A percentile compares a stretch with the other conserved stretches of the same genome.
Conservation (phyloP, 2,113 vertebrate genomes). For the Misgurnus mizolepis region DNA sequence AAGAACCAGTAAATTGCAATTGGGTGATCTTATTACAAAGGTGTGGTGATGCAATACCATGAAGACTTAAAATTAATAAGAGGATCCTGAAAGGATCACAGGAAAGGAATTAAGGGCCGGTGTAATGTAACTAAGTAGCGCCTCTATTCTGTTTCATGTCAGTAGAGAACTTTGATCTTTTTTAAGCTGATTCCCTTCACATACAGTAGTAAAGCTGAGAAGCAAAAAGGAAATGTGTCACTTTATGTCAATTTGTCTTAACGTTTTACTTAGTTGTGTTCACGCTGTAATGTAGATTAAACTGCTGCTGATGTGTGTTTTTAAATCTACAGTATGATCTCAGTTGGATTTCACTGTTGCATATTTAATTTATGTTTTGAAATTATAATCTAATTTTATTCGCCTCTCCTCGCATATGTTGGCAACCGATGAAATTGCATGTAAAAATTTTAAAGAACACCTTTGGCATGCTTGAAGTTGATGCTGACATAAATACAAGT, state of each 20-base stretch:
- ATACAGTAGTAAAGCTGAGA: neutral
- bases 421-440: slow-evolving; percentile 8
- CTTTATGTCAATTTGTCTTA: neutral
- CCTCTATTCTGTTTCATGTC: neutral
- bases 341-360: slow-evolving; percentile 15
- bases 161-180: neutral
- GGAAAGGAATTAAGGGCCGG: neutral
- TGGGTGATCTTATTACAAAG: no score
- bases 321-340: neutral
- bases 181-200: neutral
- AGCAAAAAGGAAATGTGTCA: slow-evolving; percentile 3
- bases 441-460: slow-evolving; percentile 32
- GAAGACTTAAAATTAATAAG: no score
- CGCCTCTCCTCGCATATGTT: slow-evolving; percentile 1
- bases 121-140: neutral
- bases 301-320: slow-evolving; percentile 2
- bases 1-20: no score
- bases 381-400: slow-evolving; percentile 19
- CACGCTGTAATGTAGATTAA: neutral
- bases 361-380: slow-evolving; percentile 11
- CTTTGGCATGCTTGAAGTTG: slow-evolving; percentile 14
- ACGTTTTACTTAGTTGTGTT: slow-evolving; percentile 4
- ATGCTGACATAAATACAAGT: slow-evolving; percentile 18
- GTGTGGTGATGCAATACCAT: no score
- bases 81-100: no score